These are phyloP conservation scores for Isaurus tuberculatus DNA, from an alignment of 92 coral and sea anemone species.

Conservation along the genomic window DNA sequence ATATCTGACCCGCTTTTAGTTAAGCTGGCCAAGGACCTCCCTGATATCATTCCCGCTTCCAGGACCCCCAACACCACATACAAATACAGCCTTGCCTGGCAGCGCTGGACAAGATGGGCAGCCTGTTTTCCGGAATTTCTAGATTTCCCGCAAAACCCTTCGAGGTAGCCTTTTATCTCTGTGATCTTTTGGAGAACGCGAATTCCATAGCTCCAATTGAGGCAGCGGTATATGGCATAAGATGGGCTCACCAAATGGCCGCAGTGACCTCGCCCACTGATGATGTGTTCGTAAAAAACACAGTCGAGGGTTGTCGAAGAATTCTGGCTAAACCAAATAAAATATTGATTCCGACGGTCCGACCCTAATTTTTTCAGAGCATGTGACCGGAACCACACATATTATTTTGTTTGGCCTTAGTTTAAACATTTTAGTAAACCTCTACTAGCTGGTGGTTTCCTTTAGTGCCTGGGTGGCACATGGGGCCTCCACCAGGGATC, in stretches of 20 bases:
- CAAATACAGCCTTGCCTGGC: constrained; percentile 23
- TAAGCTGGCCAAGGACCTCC: constrained; percentile 5
- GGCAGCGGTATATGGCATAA: constrained; percentile 31
- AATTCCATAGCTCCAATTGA: constrained; percentile 19
- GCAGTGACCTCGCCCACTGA: constrained; percentile 19
- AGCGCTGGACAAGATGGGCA: constrained; percentile 15
- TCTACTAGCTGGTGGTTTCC: no score
- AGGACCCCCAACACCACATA: constrained; percentile 10
- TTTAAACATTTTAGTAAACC: no score
- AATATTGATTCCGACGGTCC: no score
- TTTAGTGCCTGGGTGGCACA: no score
- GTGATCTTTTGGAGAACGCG: constrained; percentile 2
- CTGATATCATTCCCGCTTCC: constrained; percentile 11
- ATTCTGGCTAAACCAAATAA: constrained; percentile 42
- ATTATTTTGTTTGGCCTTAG: no score
- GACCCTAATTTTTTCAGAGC: no score
- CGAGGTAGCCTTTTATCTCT: constrained; percentile 4
- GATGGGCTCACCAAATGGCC: constrained; percentile 46
- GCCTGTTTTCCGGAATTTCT: constrained; percentile 19
- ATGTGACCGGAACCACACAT: no score
- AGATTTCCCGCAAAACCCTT: not conserved
- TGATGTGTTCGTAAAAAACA: constrained; percentile 24
- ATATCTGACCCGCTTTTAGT: constrained; percentile 8
- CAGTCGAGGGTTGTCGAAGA: constrained; percentile 41
- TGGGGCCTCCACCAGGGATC: no score